Conservation (phyloP, 2,113 vertebrate species). For the Danio rerio region GRCz12tu NC_133181.1:39915001-39915500, state of each 20-base stretch:
- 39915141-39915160: background rate
- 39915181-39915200: background rate
- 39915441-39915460: no score
- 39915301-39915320: background rate
- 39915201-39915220: background rate
- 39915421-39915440: no score
- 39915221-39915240: background rate
- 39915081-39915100: background rate
- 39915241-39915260: background rate
- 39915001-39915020: background rate
- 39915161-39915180: background rate
- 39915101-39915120: background rate
- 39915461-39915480: no score
- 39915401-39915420: no score
- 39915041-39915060: background rate
- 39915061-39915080: background rate
- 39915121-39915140: background rate
- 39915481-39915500: no score
- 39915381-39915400: no score
- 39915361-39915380: no score
- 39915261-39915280: background rate
- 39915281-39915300: background rate
- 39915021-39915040: background rate
- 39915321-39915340: no score
- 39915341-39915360: no score